Conservation (phyloP, 2,888 invertebrate genomes). For the Bugula neritina region DNA sequence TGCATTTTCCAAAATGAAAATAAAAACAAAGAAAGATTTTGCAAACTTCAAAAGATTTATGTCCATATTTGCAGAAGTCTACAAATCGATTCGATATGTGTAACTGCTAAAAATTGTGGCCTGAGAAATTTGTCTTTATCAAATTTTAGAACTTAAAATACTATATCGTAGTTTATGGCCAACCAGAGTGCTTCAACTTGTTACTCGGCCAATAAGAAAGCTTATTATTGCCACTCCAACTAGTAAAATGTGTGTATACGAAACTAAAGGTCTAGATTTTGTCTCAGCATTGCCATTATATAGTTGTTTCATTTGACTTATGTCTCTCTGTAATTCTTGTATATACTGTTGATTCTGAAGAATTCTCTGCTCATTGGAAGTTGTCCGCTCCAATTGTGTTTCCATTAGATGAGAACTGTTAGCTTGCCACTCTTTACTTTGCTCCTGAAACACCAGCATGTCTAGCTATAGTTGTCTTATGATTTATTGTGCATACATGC, state of each 20-base stretch:
- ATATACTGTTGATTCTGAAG: constrained; percentile 13
- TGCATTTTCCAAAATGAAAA: no score
- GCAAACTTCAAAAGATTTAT: no score
- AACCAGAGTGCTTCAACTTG: no score
- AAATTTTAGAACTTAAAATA: no score
- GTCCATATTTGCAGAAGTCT: no score
- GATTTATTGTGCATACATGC: background rate
- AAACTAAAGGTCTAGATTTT: no score
- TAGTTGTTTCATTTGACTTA: background rate
- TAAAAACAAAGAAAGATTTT: no score
- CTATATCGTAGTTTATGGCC: no score
- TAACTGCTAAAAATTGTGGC: no score
- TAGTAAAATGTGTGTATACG: background rate
- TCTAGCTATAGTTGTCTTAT: background rate
- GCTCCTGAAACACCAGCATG: background rate
- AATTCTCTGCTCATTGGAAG: background rate
- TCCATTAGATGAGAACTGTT: background rate
- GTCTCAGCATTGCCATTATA: no score
- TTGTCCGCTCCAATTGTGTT: background rate
- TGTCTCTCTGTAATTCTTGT: background rate
- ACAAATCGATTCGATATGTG: no score
- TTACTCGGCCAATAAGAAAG: background rate
- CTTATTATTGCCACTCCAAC: background rate
- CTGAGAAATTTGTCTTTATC: no score
- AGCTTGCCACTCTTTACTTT: constrained; percentile 20